Base-by-base conservation (phyloP, 2,113 vertebrate genomes). In the Rhadina sibilatrix region DNA sequence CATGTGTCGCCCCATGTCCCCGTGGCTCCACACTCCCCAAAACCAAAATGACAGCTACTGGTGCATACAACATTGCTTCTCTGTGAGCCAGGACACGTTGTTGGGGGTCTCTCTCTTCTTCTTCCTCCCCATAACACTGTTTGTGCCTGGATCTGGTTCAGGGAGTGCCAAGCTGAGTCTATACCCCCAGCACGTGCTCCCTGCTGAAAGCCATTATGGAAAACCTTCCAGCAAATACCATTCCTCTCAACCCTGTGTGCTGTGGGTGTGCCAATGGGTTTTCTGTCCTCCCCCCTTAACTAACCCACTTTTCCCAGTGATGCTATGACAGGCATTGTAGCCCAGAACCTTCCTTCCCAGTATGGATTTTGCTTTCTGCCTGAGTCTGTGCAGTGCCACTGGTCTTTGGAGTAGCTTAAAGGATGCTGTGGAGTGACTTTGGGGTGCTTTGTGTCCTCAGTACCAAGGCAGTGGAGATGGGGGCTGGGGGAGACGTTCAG, bases 311-410 rank as follows among this genome's bases (percentile, higher is more conserved):
- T 75, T 68, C 49, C 57, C 61, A 24, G 50, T 4, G 7, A 30
- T 42, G 84, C 71, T 87, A 2, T 15, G 9, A 24, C 15, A 86
- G 54, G n/a, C 42, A 2, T 74, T 93, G 47, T 25, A 85, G 75
- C 59, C 87, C 75, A 94, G 82, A 95, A 86, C 56, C 27, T 96
- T 93, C 71, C 54, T 87, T 81, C 76, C 68, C 6, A 1, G 27
- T 90, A 38, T 60, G 93, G 87, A 86, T 95, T 95, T 93, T 93
- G 38, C 61, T 89, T 92, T 82, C 87, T 91, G 65, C 91, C 89
- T 5, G 31, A 91, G 31, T 81, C 40, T 90, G 49, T 91, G 53
- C 57, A 63, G 85, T 87, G 83, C 81, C 78, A 33, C 78, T 82
- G 60, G 47, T 89, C 12, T 78, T 75, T 35, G 56, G 77, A 71